A percentile compares a stretch with the other conserved stretches of the same genome.
Conservation (phyloP, 1,140 invertebrate species). For the Drosophila tani region DNA sequence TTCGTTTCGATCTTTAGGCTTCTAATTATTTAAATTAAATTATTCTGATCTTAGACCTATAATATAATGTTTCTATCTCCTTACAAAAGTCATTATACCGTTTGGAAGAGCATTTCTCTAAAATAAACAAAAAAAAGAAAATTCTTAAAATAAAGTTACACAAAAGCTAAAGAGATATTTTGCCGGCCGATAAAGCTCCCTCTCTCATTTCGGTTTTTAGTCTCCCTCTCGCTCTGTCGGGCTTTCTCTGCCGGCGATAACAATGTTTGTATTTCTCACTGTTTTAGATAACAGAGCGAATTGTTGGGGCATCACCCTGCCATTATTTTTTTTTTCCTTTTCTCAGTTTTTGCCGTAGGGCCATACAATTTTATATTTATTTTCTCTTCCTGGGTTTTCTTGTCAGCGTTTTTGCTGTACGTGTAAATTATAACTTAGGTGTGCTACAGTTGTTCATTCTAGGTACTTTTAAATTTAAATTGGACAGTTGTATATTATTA, state of each 20-base stretch:
- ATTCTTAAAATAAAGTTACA: conserved; percentile 32
- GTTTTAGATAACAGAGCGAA: conserved; percentile 25
- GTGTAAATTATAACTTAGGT: conserved; percentile 25
- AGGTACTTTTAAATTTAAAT: background rate
- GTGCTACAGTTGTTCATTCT: background rate
- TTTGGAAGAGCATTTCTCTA: background rate
- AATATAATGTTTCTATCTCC: background rate
- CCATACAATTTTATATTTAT: conserved; percentile 35
- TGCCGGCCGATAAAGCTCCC: conserved; percentile 21
- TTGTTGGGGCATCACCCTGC: conserved; percentile 20
- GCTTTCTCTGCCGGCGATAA: conserved; percentile 31
- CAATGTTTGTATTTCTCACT: conserved; percentile 42
- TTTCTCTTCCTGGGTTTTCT: background rate
- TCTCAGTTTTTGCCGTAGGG: background rate
- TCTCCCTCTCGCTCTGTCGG: background rate
- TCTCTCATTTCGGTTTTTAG: conserved; percentile 6
- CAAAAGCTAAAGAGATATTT: conserved; percentile 17
- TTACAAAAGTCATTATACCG: background rate
- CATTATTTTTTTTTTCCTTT: background rate
- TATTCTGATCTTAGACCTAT: background rate
- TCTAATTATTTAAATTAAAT: no score
- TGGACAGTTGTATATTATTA: background rate
- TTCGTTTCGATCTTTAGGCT: background rate
- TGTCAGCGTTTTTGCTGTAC: conserved; percentile 4
- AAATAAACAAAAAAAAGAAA: conserved; percentile 11